These are phyloP conservation scores for Nomada fabriciana DNA, from an alignment of 2,888 invertebrate species.

Conservation along the genomic window DNA sequence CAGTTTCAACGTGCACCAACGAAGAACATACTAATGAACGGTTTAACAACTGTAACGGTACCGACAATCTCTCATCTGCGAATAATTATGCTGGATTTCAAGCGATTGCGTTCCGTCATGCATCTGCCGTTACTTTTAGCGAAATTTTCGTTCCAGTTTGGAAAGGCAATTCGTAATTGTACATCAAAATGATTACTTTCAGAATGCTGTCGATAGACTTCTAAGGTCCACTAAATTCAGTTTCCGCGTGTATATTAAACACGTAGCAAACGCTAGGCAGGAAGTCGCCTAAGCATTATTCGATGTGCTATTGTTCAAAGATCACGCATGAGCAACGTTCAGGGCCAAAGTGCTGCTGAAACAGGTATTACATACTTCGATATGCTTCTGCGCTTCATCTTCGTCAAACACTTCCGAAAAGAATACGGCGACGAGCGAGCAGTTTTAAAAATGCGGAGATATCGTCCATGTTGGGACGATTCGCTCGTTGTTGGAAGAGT, in stretches of 20 bases:
- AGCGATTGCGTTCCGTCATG: conserved; percentile 32
- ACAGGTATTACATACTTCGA: conserved; percentile 53
- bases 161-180: background rate
- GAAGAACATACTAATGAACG: conserved; percentile 28
- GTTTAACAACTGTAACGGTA: conserved; percentile 56
- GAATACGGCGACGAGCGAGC: background rate
- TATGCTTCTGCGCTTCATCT: conserved; percentile 19
- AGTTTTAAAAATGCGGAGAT: background rate
- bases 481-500: background rate
- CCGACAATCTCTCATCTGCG: conserved; percentile 49
- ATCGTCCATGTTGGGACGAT: background rate
- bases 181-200: background rate
- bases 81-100: conserved; percentile 47
- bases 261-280: conserved; percentile 61
- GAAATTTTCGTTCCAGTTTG: conserved; percentile 36
- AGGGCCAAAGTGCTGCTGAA: conserved; percentile 50
- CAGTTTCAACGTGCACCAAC: conserved; percentile 1
- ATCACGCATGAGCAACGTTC: conserved; percentile 71
- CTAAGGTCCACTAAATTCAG: background rate
- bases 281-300: conserved; percentile 66
- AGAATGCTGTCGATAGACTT: background rate
- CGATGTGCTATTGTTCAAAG: conserved; percentile 70
- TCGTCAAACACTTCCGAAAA: conserved; percentile 19
- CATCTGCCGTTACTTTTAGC: conserved; percentile 5
- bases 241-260: conserved; percentile 45